Evolutionary conservation across 92 coral and sea anemone genomes (phyloP), one percentile per base, ranked within the genome.

Genomic region (Porites evermanni): DNA sequence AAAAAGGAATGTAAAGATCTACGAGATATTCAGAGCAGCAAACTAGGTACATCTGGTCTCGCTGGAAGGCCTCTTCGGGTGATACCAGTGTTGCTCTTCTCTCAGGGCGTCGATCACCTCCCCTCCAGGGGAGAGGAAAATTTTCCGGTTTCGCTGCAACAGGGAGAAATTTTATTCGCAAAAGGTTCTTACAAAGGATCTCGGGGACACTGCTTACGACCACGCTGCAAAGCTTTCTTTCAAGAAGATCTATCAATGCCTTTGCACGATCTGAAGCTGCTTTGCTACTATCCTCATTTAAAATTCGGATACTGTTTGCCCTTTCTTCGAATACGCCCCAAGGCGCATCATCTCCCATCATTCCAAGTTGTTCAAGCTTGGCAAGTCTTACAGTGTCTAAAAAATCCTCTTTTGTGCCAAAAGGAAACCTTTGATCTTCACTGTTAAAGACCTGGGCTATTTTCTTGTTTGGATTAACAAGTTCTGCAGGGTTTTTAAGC

Each of bases 351-450:
- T 94, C 91, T 53, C 77, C 71, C 8, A 72, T 80, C 98, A 96
- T 96, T 7, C 98, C 98, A 50, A 96, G 88, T 56, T 86, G 72
- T 20, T 69, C 82, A 38, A 95, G 90, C 21, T 73, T 93, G 72
- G 29, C 74, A 58, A 88, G 66, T 16, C 93, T 85, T 21, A 54
- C 59, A 8, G 84, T 24, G 32, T 67, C 72, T 74, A 60, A 72
- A 70, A 90, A 92, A 8, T 82, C 68, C 0, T 10, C 69, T 51
- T 44, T 14, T 1, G 83, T 75, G 67, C 95, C 95, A 74, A 20
- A 65, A 63, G 98, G 96, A 85, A 96, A 96, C 86, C 91, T 83
- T 20, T 81, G 80, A 74, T 96, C 98, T 12, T 81, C 94, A 13
- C 89, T 81, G 21, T 64, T 73, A 70, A 80, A 96, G 70, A 96